Percentiles rank a stretch among this genome's conserved stretches.
These are phyloP conservation scores for Lissocephala sabroskyi DNA, from an alignment of 2,888 invertebrate genomes.

Conservation along the genomic window DNA sequence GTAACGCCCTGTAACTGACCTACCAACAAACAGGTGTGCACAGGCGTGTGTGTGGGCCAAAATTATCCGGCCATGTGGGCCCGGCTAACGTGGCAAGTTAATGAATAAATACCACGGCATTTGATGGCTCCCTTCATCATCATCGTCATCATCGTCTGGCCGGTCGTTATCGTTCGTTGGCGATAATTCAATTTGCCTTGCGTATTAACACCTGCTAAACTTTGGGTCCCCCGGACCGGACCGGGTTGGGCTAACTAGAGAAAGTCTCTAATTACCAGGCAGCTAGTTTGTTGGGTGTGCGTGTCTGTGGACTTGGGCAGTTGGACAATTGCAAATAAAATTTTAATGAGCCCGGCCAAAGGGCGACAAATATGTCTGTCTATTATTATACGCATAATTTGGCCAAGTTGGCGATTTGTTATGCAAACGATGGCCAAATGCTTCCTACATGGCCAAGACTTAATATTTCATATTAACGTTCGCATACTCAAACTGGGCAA, in stretches of 20 bases:
- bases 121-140: constrained; percentile 15
- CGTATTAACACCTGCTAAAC: constrained; percentile 54
- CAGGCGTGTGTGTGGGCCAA: constrained; percentile 7
- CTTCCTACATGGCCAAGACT: too few species aligned
- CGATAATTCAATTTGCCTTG: constrained; percentile 56
- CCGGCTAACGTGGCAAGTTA: constrained; percentile 37
- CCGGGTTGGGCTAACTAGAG: background rate
- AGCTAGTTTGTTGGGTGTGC: background rate
- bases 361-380: constrained; percentile 16
- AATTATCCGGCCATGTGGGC: too few species aligned
- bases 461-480: too few species aligned
- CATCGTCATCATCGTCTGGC: constrained; percentile 15
- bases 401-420: constrained; percentile 15
- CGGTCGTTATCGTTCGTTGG: constrained; percentile 21
- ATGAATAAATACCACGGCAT: constrained; percentile 45
- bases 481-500: too few species aligned
- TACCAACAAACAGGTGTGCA: constrained; percentile 3
- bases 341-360: constrained; percentile 34
- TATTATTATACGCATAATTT: constrained; percentile 8
- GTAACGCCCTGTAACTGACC: background rate
- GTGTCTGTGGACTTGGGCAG: constrained; percentile 4
- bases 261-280: constrained; percentile 28
- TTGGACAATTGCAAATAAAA: constrained; percentile 35
- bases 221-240: constrained; percentile 19
- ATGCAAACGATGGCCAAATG: too few species aligned